Conservation (phyloP, 2,888 invertebrate species). For the Tholera decimalis region DNA sequence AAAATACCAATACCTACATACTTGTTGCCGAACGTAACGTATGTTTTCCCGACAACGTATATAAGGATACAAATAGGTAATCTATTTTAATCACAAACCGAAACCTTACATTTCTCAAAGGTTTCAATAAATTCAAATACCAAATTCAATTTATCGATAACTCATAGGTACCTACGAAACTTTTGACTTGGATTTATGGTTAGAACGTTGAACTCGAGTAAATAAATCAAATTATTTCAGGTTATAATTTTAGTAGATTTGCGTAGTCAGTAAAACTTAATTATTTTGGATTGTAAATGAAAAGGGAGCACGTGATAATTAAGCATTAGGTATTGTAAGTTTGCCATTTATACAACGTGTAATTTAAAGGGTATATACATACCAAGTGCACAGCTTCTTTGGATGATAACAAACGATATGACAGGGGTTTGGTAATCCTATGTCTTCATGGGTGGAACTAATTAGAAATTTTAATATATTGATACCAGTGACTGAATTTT, state of each 20-base stretch:
- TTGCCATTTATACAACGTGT: too few species aligned
- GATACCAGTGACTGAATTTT: too few species aligned
- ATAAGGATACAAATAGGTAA: background rate
- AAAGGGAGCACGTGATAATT: background rate
- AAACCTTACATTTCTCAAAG: conserved; percentile 8
- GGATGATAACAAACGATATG: too few species aligned
- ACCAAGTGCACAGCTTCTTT: too few species aligned
- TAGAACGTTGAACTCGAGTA: background rate
- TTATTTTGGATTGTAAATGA: background rate
- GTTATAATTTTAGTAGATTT: conserved; percentile 1
- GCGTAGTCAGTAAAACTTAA: background rate
- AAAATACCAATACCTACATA: background rate
- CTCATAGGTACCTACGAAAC: conserved; percentile 21
- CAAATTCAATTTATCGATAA: conserved; percentile 40
- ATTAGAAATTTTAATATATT: too few species aligned
- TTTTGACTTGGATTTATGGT: conserved; percentile 33
- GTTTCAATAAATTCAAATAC: conserved; percentile 19
- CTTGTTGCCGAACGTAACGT: background rate
- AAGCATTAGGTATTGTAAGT: too few species aligned
- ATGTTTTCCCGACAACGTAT: conserved; percentile 11
- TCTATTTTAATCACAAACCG: conserved; percentile 25
- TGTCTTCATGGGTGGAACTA: too few species aligned
- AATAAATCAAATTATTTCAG: conserved; percentile 29
- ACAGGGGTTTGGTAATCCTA: too few species aligned
- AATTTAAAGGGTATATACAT: too few species aligned